Conservation (phyloP, 2,888 invertebrate genomes). For the Willowsia nigromaculata region DNA sequence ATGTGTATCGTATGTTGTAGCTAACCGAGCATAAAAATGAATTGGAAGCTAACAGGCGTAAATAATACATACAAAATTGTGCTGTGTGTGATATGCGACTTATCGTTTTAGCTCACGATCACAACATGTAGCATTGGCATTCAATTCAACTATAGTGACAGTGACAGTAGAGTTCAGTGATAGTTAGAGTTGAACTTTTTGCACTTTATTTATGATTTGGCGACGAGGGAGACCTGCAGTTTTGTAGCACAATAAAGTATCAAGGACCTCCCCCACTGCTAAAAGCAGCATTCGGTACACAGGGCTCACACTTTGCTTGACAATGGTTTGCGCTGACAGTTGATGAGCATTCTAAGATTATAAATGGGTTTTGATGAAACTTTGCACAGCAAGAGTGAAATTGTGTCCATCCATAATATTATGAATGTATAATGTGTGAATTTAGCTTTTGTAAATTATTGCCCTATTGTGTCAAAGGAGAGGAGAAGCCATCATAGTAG, state of each 20-base stretch:
- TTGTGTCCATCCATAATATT: background rate
- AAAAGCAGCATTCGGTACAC: background rate
- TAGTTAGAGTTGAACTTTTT: background rate
- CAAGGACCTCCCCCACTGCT: background rate
- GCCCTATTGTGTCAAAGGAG: constrained; percentile 46
- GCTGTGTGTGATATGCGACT: no score
- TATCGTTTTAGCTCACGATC: background rate
- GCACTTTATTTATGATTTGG: background rate
- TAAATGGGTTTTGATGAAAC: constrained; percentile 34
- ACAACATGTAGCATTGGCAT: background rate
- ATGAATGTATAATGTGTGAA: constrained; percentile 15
- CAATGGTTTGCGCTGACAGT: constrained; percentile 47
- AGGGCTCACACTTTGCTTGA: background rate
- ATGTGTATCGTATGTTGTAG: background rate
- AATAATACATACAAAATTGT: constrained; percentile 6
- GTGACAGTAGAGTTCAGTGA: background rate
- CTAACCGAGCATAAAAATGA: background rate
- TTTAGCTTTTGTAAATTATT: constrained; percentile 41
- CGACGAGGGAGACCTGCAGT: background rate
- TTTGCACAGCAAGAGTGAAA: constrained; percentile 14
- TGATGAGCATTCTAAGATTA: constrained; percentile 24
- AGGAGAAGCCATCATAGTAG: background rate
- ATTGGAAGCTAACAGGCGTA: background rate
- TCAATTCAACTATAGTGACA: background rate
- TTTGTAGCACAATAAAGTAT: background rate